These are phyloP conservation scores for Mechanitis messenoides DNA, from an alignment of 2,888 invertebrate genomes.

Conservation along the genomic window DNA sequence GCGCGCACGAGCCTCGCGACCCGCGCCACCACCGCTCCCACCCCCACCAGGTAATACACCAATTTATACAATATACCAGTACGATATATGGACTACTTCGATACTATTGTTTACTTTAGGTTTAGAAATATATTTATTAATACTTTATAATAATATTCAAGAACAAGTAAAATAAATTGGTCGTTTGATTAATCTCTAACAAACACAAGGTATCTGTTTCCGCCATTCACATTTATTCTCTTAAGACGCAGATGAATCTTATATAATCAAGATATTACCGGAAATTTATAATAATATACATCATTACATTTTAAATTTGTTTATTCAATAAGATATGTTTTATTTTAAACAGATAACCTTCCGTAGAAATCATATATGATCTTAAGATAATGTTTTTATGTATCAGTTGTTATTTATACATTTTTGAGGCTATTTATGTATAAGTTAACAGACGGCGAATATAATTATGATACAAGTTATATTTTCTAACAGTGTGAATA, in stretches of 20 bases:
- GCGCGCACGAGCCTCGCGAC: conserved; percentile 69
- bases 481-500: not conserved
- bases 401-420: not conserved
- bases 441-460: too few species aligned
- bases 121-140: too few species aligned
- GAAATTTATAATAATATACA: too few species aligned
- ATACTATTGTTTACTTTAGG: too few species aligned
- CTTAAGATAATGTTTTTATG: not conserved
- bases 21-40: conserved; percentile 63
- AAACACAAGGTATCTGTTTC: conserved; percentile 33
- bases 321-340: too few species aligned
- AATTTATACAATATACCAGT: not conserved
- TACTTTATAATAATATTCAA: conserved; percentile 4
- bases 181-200: conserved; percentile 20
- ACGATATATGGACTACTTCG: too few species aligned
- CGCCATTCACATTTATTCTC: conserved; percentile 35
- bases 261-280: conserved; percentile 1
- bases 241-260: conserved; percentile 17
- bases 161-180: conserved; percentile 30
- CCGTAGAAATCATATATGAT: too few species aligned
- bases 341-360: too few species aligned
- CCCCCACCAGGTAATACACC: conserved; percentile 47
- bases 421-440: too few species aligned
- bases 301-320: too few species aligned
- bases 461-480: not conserved